phyloP scores from a whole-genome alignment of 2,113 vertebrate species.

The Xyliphius kryptos region DNA sequence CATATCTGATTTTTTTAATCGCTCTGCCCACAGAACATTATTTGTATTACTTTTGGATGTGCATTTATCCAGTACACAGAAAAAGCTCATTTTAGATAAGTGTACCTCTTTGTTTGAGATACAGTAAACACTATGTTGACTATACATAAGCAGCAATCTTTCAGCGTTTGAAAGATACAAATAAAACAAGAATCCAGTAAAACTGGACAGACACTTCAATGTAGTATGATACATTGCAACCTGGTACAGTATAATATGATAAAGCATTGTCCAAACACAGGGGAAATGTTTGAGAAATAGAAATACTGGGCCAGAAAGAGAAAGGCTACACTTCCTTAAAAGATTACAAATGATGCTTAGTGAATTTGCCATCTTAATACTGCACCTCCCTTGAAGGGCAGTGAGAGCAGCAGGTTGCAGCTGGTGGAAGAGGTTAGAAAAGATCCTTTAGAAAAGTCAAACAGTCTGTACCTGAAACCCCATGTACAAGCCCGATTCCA shows the following conservation, averaged over 20 bases:
- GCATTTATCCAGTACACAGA: background rate
- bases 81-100: background rate
- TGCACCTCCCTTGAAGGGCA: too few relatives aligned
- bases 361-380: too few relatives aligned
- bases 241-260: background rate
- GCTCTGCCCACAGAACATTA: background rate
- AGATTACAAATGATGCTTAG: too few relatives aligned
- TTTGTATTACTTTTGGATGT: background rate
- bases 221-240: background rate
- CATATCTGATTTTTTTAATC: background rate
- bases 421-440: too few relatives aligned
- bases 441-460: too few relatives aligned
- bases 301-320: background rate
- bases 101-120: background rate
- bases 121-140: background rate
- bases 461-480: too few relatives aligned
- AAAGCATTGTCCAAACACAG: background rate
- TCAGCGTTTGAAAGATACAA: background rate
- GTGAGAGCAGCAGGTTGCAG: too few relatives aligned
- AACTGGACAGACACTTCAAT: background rate
- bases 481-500: too few relatives aligned
- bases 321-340: background rate
- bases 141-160: background rate
- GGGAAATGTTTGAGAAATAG: background rate
- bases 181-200: background rate